Evolutionary conservation across 1,140 invertebrate genomes (phyloP).

Genomic region (Saxidomus purpurata): DNA sequence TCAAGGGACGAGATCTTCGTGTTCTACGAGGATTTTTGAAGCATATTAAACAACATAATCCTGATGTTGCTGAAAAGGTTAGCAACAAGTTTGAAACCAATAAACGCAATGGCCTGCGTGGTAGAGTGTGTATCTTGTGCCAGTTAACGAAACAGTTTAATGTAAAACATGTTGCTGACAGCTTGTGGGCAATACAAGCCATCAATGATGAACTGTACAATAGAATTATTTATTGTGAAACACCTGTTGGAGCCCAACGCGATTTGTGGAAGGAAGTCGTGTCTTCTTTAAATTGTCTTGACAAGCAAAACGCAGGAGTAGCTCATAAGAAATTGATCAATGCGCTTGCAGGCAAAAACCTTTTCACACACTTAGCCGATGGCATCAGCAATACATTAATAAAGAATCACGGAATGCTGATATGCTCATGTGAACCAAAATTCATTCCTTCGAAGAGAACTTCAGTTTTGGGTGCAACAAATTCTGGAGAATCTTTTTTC

Average conservation of each 20-base stretch:
- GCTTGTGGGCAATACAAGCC: background rate
- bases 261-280: background rate
- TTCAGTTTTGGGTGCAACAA: background rate
- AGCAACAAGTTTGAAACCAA: slow-evolving; percentile 1
- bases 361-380: background rate
- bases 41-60: slow-evolving; percentile 13
- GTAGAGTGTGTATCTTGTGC: background rate
- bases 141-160: background rate
- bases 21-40: background rate
- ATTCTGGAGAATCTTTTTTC: background rate
- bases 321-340: background rate
- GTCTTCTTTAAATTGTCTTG: background rate
- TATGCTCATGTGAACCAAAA: background rate
- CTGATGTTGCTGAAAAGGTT: background rate
- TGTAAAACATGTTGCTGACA: slow-evolving; percentile 20
- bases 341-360: background rate
- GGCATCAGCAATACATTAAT: background rate
- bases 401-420: background rate
- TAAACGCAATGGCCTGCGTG: background rate
- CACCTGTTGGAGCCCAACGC: background rate
- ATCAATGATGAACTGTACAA: background rate
- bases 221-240: background rate
- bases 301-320: background rate
- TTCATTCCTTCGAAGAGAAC: background rate
- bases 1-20: slow-evolving; percentile 15